Evolutionary conservation across 2,888 invertebrate species (phyloP).

Genomic region (Zaprionus lineosus): DNA sequence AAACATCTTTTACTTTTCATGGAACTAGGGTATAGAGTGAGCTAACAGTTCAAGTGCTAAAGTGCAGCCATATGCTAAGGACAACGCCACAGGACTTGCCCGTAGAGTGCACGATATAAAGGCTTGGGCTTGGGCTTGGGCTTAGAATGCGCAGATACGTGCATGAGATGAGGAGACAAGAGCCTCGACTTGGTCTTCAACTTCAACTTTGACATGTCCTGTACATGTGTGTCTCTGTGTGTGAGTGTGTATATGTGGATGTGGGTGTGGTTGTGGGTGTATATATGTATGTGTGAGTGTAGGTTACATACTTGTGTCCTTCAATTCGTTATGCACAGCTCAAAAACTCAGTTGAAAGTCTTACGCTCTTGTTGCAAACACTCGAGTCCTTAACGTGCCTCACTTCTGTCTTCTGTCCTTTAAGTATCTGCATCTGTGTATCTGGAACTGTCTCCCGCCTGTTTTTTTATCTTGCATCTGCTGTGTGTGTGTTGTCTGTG

Average conservation of each 20-base stretch:
- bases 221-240: neutral
- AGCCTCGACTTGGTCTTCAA: conserved; percentile 26
- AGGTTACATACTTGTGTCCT: conserved; percentile 20
- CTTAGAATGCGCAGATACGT: conserved; percentile 1
- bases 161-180: conserved; percentile 10
- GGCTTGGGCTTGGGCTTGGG: no score
- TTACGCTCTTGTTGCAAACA: conserved; percentile 16
- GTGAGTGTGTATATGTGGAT: conserved; percentile 1
- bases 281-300: conserved; percentile 2
- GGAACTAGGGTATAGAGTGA: neutral
- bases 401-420: conserved; percentile 6
- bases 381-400: conserved; percentile 39
- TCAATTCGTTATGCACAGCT: conserved; percentile 10
- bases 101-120: conserved; percentile 14
- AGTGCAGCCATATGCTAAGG: conserved; percentile 43
- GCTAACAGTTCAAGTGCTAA: conserved; percentile 37
- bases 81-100: conserved; percentile 6
- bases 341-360: conserved; percentile 29
- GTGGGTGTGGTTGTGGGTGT: neutral
- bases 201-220: conserved; percentile 23
- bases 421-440: conserved; percentile 24
- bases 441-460: conserved; percentile 10
- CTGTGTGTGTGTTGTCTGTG: no score
- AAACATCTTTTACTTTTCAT: conserved; percentile 6
- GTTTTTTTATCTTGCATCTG: neutral